Base-by-base conservation (phyloP, 1,140 invertebrate genomes). In the Heliconius eleuchia region DNA sequence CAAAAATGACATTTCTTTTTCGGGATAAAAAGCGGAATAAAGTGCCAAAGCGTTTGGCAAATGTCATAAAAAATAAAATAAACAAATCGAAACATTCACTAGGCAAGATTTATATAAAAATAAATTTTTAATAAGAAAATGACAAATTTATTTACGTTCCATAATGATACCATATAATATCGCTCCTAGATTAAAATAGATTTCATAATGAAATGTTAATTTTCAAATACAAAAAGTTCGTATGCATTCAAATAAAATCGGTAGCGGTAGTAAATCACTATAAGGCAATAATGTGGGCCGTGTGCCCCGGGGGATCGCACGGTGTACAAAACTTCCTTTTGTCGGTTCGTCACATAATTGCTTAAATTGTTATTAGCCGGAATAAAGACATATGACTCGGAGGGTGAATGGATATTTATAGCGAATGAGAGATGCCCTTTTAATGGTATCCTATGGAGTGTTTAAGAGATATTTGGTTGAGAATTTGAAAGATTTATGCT, bases 301-400 rank as follows among this genome's bases (percentile, higher is more conserved):
- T 71, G 50, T 85, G 60, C 60, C 89, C 84, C 86, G 30, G 84
- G 89, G 85, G 87, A 87, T 30, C 78, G 75, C 79, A 60, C 82
- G 23, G 60, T 83, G 80, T 84, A 85, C 87, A 89, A 92, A 88
- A 89, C 89, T 92, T 93, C 91, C 92, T 89, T 91, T 89, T 92
- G 92, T 76, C 75, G 75, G 75, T 76, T 76, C 57, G 66, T 93
- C 91, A 92, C 89, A 89, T 93, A 93, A 91, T 93, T 88, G 89
- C 86, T 89, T 84, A 92, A 93, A 93, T 92, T 92, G 92, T 92
- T 93, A 93, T 94, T 94, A 94, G 90, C 88, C 83, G 84, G 88
- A 92, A 94, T 92, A 92, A 89, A 94, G 92, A 94, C 90, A 91
- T 92, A 94, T 94, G 89, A 86, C 87, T 86, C 39, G 37, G 87